Conservation (phyloP, 1,140 invertebrate species). For the Mizuhopecten yessoensis region DNA sequence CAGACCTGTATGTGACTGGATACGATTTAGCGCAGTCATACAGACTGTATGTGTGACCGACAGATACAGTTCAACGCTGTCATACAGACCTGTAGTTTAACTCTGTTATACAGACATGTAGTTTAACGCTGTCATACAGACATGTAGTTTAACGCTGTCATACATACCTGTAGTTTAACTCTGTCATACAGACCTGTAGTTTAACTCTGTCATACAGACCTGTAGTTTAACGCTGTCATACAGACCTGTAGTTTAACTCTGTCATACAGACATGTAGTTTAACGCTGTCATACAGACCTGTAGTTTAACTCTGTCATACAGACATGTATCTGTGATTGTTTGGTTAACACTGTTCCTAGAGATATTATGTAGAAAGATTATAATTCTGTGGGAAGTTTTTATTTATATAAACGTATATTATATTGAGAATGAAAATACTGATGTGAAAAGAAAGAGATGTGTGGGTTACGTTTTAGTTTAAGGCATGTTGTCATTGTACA, state of each 20-base stretch:
- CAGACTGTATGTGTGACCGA: too few species aligned
- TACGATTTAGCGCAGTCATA: too few species aligned
- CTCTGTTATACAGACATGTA: too few species aligned
- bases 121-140: too few species aligned
- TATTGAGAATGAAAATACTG: background rate
- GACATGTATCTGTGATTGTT: too few species aligned
- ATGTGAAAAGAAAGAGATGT: constrained; percentile 2
- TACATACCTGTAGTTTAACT: background rate
- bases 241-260: too few species aligned
- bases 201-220: background rate
- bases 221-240: background rate
- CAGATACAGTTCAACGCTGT: too few species aligned
- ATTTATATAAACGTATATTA: background rate
- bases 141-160: too few species aligned
- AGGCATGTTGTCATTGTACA: background rate
- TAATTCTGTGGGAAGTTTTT: background rate
- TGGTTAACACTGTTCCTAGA: constrained; percentile 16
- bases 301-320: too few species aligned
- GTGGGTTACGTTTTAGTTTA: background rate
- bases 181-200: too few species aligned
- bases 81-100: too few species aligned
- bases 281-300: too few species aligned
- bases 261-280: background rate
- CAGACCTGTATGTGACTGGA: background rate
- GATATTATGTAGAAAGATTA: background rate